These are phyloP conservation scores for Melikaiella ostensackeni DNA, from an alignment of 2,888 invertebrate genomes.

Conservation along the genomic window DNA sequence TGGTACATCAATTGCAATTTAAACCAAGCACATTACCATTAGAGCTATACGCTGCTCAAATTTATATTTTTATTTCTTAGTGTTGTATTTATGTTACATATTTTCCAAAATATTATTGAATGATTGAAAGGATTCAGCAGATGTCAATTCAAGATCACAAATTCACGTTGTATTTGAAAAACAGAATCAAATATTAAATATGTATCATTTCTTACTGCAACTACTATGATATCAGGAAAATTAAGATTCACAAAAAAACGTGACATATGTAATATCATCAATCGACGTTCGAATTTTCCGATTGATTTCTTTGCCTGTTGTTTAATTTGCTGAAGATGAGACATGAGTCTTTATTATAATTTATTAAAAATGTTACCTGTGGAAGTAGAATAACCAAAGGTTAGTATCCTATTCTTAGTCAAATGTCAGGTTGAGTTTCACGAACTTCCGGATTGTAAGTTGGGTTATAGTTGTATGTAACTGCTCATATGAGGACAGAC, in stretches of 20 bases:
- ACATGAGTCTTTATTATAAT: neutral
- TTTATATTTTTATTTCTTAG: too few species aligned
- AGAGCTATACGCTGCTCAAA: too few species aligned
- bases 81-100: too few species aligned
- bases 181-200: too few species aligned
- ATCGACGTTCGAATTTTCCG: neutral
- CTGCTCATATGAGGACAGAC: neutral
- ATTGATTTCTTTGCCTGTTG: neutral
- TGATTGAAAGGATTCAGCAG: too few species aligned
- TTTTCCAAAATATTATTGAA: too few species aligned
- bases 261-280: neutral
- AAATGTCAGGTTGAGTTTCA: constrained; percentile 23
- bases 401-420: constrained; percentile 18
- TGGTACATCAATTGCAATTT: too few species aligned
- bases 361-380: neutral
- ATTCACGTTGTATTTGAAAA: too few species aligned
- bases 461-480: constrained; percentile 25
- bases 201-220: too few species aligned
- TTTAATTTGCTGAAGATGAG: neutral
- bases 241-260: neutral
- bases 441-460: constrained; percentile 29
- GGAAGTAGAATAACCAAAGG: constrained; percentile 12
- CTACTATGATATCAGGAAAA: too few species aligned
- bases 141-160: too few species aligned
- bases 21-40: too few species aligned